Conservation (phyloP, 2,797 vertebrate species). For the Lerista edwardsae region DNA sequence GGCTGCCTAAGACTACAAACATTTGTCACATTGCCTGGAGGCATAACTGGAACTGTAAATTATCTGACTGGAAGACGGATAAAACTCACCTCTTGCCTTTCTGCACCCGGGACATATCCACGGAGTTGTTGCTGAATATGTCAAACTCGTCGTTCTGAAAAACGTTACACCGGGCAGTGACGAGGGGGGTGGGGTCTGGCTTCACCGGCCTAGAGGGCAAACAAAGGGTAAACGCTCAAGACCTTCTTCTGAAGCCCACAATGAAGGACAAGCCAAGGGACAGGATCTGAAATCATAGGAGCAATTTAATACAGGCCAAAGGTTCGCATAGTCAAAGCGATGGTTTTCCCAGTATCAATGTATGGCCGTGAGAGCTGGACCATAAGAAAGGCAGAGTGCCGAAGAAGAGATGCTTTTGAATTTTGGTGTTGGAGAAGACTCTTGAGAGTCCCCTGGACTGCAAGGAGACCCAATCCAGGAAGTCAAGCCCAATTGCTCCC, state of each 20-base stretch:
- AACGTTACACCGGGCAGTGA: constrained; percentile 83
- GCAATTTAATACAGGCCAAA: no score
- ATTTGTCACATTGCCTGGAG: no score
- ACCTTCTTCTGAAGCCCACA: not conserved
- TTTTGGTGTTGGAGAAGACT: no score
- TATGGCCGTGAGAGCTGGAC: no score
- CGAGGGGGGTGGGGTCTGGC: constrained; percentile 80
- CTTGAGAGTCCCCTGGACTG: no score
- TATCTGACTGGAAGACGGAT: not conserved
- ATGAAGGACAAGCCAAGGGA: not conserved
- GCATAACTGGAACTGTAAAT: no score
- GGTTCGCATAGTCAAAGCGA: no score
- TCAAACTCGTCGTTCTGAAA: constrained; percentile 97
- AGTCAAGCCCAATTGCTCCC: no score
- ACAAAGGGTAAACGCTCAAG: not conserved
- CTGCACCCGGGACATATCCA: constrained; percentile 92
- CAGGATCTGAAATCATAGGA: not conserved
- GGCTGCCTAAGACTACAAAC: not conserved
- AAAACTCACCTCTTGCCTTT: constrained; percentile 89
- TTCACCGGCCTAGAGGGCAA: constrained; percentile 77
- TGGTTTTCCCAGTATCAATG: no score
- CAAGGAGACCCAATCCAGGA: no score
- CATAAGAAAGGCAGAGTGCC: no score
- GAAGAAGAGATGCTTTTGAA: no score
- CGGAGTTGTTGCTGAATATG: constrained; percentile 87